Base-by-base conservation (phyloP, 1,140 invertebrate genomes). In the Calliopsis andreniformis region DNA sequence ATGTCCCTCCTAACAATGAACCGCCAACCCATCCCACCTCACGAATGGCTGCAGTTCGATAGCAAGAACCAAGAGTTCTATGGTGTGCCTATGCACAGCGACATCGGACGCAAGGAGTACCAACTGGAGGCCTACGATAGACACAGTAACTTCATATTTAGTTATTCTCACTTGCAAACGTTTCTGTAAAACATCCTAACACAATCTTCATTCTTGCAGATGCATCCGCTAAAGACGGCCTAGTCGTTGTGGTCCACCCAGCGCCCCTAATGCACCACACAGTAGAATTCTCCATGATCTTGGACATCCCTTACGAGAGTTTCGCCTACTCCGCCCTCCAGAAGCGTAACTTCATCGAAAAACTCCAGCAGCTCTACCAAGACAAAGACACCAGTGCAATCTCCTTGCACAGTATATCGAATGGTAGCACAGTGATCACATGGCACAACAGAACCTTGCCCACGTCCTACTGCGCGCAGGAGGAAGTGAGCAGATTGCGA, bases 21-120 rank as follows among this genome's bases (percentile, higher is more conserved):
- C 76, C 93, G 95, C 55, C 93, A 94, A 12, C 91, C 94, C 61
- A 93, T 98, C 32, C 93, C 94, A 1, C 69, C 93, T 0, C 89
- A 94, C n/a, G 94, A 96, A 85, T 98, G 97, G 97, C 90, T 98
- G 55, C 97, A 98, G 89, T 98, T 98, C 87, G 96, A 98, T 87
- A 92, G 92, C 3, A 96, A 96, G 72, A 97, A 97, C 92, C 96
- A 97, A 87, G 97, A 98, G 93, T 97, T 98, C 88, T 98, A 95
- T 89, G 97, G 97, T 2, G 93, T 98, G 30, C 97, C 97, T 6
- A 91, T 95, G 47, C 86, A 92, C 5, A 91, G 91, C 3, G 95
- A 98, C 87, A 92, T 94, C 5, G 96, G 95, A 5, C 93, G 94
- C 39, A 94, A 94, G 69, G 95, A 96, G 81, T 98, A 97, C 88